Evolutionary conservation across 2,888 invertebrate genomes (phyloP), one percentile per base, ranked within the genome.

Genomic region (Griposia aprilina): DNA sequence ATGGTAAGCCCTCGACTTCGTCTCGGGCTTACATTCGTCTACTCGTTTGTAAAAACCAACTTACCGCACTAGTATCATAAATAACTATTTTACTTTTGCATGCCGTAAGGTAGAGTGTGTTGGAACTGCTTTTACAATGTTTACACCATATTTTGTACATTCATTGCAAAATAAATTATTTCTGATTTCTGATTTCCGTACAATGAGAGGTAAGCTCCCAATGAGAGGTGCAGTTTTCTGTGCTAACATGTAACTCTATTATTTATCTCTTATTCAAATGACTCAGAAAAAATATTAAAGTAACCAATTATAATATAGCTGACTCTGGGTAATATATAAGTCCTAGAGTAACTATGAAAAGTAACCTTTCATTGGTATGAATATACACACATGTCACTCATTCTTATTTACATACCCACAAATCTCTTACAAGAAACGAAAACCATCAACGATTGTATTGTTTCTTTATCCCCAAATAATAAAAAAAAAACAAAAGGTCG

Each of bases 401-500:
- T 41, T 81, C 52, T 55, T 50, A 30, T 48, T 23, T 36, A 55
- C 23, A 55, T 30, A 55, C 41, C 26, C 13, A 72, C 57, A 70
- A 62, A 85, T 76, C 52, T 79, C 59, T 68, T 76, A 45, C 76
- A 74, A 62, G 23, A 73, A 74, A 66, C n/a, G 48, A 52, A 80
- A 57, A 26, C 73, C 26, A 70, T 81, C 77, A 74, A 65, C 65
- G 74, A 52, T 63, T 74, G 75, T 79, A 86, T 80, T 81, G 81
- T 87, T 78, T 74, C 76, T 79, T 74, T 78, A 85, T 78, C 55
- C 63, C 17, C 8, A 57, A 59, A 68, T 62, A 66, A 50, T 59
- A 66, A 74, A 80, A 83, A 86, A 78, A 83, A 77, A 78, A 55
- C 67, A 80, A 85, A 87, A 76, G 80, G 85, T 83, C 81, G 88